Evolutionary conservation across 1,140 invertebrate species (phyloP).

Genomic region (Drosophila varians): DNA sequence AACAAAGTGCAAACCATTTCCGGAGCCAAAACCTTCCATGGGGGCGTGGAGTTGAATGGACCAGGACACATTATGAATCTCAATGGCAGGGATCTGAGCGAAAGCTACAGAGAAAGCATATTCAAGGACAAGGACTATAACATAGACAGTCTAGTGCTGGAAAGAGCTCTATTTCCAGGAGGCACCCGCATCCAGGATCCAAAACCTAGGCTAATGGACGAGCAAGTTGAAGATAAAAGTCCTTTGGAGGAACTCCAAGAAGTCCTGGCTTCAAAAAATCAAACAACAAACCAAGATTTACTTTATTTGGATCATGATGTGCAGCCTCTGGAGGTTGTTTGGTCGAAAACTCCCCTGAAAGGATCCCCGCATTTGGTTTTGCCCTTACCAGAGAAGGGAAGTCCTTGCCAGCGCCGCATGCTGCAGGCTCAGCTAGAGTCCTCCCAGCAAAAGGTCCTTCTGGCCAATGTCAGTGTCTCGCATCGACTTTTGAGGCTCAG

Average conservation of each 20-base stretch:
- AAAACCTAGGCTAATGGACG: not conserved
- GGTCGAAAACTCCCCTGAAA: constrained; percentile 9
- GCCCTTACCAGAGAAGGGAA: not conserved
- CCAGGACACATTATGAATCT: constrained; percentile 60
- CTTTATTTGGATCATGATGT: constrained; percentile 63
- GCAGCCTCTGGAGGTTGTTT: constrained; percentile 2
- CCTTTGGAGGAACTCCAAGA: constrained; percentile 1
- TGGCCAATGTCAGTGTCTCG: constrained; percentile 29
- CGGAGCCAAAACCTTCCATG: constrained; percentile 53
- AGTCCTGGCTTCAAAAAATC: not conserved
- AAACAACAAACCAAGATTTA: constrained; percentile 19
- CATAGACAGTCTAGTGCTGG: constrained; percentile 69
- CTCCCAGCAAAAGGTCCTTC: constrained; percentile 19
- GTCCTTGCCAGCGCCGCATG: constrained; percentile 32
- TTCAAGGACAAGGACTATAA: constrained; percentile 64
- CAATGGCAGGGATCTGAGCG: constrained; percentile 62
- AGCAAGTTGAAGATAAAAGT: not conserved
- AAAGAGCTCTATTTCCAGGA: constrained; percentile 48
- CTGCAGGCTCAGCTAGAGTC: constrained; percentile 26
- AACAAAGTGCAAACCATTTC: constrained; percentile 47
- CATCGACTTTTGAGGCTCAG: constrained; percentile 3
- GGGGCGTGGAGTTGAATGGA: constrained; percentile 47
- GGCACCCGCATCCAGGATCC: constrained; percentile 33
- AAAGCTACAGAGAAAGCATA: constrained; percentile 63
- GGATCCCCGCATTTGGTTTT: constrained; percentile 10